A percentile compares a stretch with the other conserved stretches of the same genome.
Conservation (phyloP, 2,113 vertebrate species). For the Halcyon senegalensis region DNA sequence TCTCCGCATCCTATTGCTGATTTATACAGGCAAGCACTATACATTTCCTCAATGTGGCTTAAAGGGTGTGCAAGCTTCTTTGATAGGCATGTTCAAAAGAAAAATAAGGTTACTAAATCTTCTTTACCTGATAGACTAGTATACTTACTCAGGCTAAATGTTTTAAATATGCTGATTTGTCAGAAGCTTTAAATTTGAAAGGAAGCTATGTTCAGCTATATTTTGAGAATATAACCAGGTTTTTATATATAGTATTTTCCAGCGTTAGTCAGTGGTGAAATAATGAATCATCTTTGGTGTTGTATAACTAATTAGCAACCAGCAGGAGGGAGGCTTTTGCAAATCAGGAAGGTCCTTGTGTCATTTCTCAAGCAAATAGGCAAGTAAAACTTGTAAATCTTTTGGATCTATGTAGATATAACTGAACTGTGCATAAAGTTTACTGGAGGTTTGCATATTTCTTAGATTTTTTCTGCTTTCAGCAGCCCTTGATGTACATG, state of each 20-base stretch:
- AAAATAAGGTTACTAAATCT: conserved; percentile 20
- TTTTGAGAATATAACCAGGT: not conserved
- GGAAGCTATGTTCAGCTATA: not conserved
- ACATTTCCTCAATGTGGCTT: not conserved
- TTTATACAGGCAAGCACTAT: not conserved
- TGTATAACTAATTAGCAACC: not conserved
- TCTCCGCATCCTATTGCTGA: not conserved
- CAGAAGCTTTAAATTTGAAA: not conserved
- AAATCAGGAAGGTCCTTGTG: not conserved
- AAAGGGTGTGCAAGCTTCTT: not conserved
- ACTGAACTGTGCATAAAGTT: not conserved
- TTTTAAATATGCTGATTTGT: conserved; percentile 26
- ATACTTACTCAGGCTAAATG: not conserved
- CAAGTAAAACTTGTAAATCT: not conserved
- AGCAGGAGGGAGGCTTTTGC: not conserved
- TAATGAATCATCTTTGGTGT: not conserved
- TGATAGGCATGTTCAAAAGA: conserved; percentile 30
- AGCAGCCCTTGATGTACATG: not conserved
- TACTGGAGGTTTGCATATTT: not conserved
- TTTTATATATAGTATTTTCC: not conserved
- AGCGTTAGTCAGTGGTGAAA: not conserved
- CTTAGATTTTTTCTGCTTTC: not conserved
- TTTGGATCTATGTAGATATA: not conserved
- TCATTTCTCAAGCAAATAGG: not conserved
- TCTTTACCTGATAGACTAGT: not conserved